These are phyloP conservation scores for Psilopsiagon aurifrons DNA, from an alignment of 2,113 vertebrate species.

Conservation along the genomic window DNA sequence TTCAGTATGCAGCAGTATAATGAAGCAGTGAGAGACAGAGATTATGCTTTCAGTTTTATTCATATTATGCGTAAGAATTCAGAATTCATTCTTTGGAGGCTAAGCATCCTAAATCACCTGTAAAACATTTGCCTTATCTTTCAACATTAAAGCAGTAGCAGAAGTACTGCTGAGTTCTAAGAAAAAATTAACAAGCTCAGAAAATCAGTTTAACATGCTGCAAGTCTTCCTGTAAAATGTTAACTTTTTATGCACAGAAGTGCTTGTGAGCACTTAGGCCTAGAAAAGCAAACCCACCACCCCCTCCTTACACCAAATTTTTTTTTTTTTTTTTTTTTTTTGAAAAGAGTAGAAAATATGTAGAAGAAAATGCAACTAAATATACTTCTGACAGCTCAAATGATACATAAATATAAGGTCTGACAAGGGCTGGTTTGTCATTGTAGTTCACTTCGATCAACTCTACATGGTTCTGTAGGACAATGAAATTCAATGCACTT, in stretches of 20 bases:
- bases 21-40: constrained; percentile 44
- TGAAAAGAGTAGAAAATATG: constrained; percentile 73
- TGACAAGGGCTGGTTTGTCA: constrained; percentile 83
- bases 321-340: constrained; percentile 29
- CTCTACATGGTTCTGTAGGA: constrained; percentile 85
- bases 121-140: constrained; percentile 63
- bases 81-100: constrained; percentile 45
- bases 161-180: constrained; percentile 51
- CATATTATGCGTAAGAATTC: constrained; percentile 65
- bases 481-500: constrained; percentile 87
- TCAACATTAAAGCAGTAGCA: constrained; percentile 45
- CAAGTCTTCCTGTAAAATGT: constrained; percentile 60
- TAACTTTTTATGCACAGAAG: constrained; percentile 69
- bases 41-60: constrained; percentile 67
- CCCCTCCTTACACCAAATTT: constrained; percentile 49
- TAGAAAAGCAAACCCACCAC: constrained; percentile 28
- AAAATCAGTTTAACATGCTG: constrained; percentile 59
- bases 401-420: constrained; percentile 83
- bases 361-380: constrained; percentile 78
- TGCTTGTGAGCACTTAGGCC: constrained; percentile 64
- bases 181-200: constrained; percentile 63
- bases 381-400: constrained; percentile 83
- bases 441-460: constrained; percentile 81
- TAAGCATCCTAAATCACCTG: constrained; percentile 65
- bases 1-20: constrained; percentile 36